These are phyloP conservation scores for Bedellia somnulentella DNA, from an alignment of 2,888 invertebrate species.

Conservation along the genomic window DNA sequence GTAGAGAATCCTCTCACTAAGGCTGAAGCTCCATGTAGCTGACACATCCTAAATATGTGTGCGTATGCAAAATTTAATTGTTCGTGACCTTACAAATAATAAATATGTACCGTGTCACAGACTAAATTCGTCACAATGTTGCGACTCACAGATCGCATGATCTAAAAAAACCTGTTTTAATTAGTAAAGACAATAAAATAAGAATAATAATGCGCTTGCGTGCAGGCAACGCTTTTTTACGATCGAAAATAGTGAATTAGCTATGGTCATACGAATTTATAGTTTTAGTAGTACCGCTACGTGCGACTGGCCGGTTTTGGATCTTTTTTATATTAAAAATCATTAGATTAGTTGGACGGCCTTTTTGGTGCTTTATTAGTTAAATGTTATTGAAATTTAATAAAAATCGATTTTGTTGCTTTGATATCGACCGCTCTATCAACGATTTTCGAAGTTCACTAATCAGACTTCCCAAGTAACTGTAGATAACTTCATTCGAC, in stretches of 20 bases:
- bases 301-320: not conserved
- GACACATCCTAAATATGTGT: no score
- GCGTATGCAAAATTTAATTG: no score
- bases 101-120: no score
- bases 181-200: slow-evolving; percentile 17
- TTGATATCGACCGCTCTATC: not conserved
- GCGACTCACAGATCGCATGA: slow-evolving; percentile 3
- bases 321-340: no score
- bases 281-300: slow-evolving; percentile 14
- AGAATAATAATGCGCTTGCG: slow-evolving; percentile 15
- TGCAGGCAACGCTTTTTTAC: slow-evolving; percentile 16
- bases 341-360: not conserved
- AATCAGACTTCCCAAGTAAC: no score
- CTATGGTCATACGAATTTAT: slow-evolving; percentile 15
- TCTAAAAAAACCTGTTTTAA: slow-evolving; percentile 1
- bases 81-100: no score
- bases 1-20: no score
- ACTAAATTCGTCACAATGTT: no score
- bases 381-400: not conserved
- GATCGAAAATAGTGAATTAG: slow-evolving; percentile 22
- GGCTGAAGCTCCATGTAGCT: no score
- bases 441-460: not conserved
- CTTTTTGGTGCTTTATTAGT: not conserved
- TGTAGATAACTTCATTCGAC: no score
- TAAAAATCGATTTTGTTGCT: not conserved